Evolutionary conservation across 2,797 vertebrate genomes (phyloP), one percentile per base, ranked within the genome.

Genomic region (Myotis daubentonii): DNA sequence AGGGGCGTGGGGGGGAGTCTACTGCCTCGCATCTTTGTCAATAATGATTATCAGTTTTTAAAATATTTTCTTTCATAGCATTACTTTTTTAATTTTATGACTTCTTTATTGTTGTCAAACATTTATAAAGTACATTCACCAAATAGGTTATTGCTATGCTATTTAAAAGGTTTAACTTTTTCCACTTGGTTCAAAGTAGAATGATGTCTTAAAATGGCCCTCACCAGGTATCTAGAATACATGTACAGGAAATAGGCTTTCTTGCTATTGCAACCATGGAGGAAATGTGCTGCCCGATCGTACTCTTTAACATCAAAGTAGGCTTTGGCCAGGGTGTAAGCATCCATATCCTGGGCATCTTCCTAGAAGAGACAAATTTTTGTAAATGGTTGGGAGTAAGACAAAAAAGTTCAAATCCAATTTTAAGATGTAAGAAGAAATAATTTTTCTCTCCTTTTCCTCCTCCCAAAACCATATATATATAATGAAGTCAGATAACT

Each of bases 301-400:
- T 99, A 99, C 93, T 99, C 99, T 97, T 99, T 99, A 83, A 99
- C 98, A 97, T 99, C 99, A 89, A 99, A 99, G 98, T 99, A 99
- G 38, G 99, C 99, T 96, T 99, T 99, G 55, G 99, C 99, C 97
- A 99, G 89, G 0, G 99, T 99, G n/a, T 99, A 99, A 36, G 99
- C 99, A 96, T 99, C 99, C 94, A 99, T 98, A 96, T 99, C 99
- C 89, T 98, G 98, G 65, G 99, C 99, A 97, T 99, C 99, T 47
- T 99, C 99, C 99, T 99, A 97, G 60, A 96, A 87, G 44, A 96
- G 62, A 96, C 12, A 94, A 87, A 33, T 41, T 75, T 74, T 68
- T 84, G 2, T 84, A 91, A 79, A 25, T 65, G 28, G 2, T 47
- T 84, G 28, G 30, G 51, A 91, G 81, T 0, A 70, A 28, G 33